Base-by-base conservation (phyloP, 1,140 invertebrate genomes). In the Onthophagus taurus region DNA sequence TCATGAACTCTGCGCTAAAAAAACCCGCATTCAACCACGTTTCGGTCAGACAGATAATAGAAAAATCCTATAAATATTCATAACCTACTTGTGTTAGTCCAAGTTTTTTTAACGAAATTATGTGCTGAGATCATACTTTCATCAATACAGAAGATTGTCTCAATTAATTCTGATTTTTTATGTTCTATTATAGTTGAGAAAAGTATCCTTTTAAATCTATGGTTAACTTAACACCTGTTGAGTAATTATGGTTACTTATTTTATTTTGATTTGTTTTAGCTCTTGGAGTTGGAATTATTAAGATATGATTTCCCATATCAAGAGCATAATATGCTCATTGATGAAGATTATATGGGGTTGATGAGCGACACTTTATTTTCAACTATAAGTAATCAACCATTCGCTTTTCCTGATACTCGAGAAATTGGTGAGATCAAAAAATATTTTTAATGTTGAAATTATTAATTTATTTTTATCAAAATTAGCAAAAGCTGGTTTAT, bases 361-460 rank as follows among this genome's bases (percentile, higher is more conserved):
- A 85, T 85, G 76, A 90, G 85, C 60, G 89, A 92, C 61, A 90
- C 87, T 17, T 72, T 94, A 23, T 91, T 93, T 64, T 88, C 87
- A 37, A 86, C 85, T 31, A 85, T 92, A 52, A 78, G 80, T 55
- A 89, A 88, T 69, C 89, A 91, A 64, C 89, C 91, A 13, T 92
- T 95, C 71, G 83, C 87, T 46, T 97, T 97, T 72, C 95, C 95
- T 5, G 93, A 97, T 74, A 83, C 91, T 20, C 79, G 89, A 70
- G 94, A 98, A 76, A 90, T 97, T 53, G 84, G 92, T 96, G 73
- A 73, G 16, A 41, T 21, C 1, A 19, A 21, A 5, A 14, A 7
- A 26, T 14, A 39, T 24, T 39, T 5, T 17, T 18, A 35, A 31
- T 14, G n/a, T n/a, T 24, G 24, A 24, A 23, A 16, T 6, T 21